Evolutionary conservation across 2,797 vertebrate species (phyloP), one percentile per base, ranked within the genome.

Genomic region (Anguilla anguilla): DNA sequence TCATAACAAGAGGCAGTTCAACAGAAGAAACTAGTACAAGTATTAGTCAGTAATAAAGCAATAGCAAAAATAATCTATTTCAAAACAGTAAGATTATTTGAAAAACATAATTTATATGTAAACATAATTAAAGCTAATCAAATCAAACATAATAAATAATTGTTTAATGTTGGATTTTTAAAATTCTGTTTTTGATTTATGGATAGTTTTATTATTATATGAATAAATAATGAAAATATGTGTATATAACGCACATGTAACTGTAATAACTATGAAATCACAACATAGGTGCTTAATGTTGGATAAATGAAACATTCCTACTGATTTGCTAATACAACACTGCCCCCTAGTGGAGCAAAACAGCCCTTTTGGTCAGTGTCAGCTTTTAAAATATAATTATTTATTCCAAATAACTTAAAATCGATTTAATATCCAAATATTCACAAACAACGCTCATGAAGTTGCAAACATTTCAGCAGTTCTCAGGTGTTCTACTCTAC

Each of bases 331-430:
- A 6, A 85, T 86, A 13, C 77, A 91, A 91, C 87, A 85, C 92
- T 91, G 84, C 92, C 90, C 91, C 92, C 94, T 93, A 89, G 91
- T 94, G 94, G 85, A 51, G 46, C 1, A 51, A 7, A 82, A n/a
- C 43, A 82, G 46, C 9, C 43, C 46, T 25, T 64, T 64, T 64
- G 19, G 22, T 64, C 59, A 64, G 15, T 64, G 59, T 64, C 59
- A 19, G 22, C 17, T 22, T 25, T 64, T 5, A 64, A 64, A 64
- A 64, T 64, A 25, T 5, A 25, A 5, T 64, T 64, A 28, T 72
- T 28, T 28, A 28, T 72, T 31, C 6, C 67, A 72, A 72, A 72
- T 31, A 10, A 72, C 59, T 64, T 64, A 19, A 64, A 53, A 22
- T 64, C 3, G 15, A 22, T 5, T 64, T 64, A 64, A 64, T 22